Percentiles rank a stretch among this genome's conserved stretches.
Evolutionary conservation across 2,113 vertebrate species (phyloP).

Genomic region (human): GRCh38 chr5:79552001-79552500

Average conservation of each 20-base stretch:
- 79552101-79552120: background rate
- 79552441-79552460: background rate
- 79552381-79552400: background rate
- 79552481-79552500: constrained; percentile 9
- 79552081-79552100: background rate
- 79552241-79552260: background rate
- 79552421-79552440: background rate
- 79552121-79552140: background rate
- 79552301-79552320: background rate
- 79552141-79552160: background rate
- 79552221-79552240: background rate
- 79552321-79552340: background rate
- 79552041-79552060: background rate
- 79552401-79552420: background rate
- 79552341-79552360: background rate
- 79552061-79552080: background rate
- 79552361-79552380: background rate
- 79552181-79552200: background rate
- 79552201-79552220: rapidly evolving
- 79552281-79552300: constrained; percentile 3
- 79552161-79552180: background rate
- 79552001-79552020: background rate
- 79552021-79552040: background rate
- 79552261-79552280: background rate
- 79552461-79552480: constrained; percentile 4